Evolutionary conservation across 2,888 invertebrate species (phyloP), one percentile per base, ranked within the genome.

Genomic region (Cantharis flavilabris): DNA sequence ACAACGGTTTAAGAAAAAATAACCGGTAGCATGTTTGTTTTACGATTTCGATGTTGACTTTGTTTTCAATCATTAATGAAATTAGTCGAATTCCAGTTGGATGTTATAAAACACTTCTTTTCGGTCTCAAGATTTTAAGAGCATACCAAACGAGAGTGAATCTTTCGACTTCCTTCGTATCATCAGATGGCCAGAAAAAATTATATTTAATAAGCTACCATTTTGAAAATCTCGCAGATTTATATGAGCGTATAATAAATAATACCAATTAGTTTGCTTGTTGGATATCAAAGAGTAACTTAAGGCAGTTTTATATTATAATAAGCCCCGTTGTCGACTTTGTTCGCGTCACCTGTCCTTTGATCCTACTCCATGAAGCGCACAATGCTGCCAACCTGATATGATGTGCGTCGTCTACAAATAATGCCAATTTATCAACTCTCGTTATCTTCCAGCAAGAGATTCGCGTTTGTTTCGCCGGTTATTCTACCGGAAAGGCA

Each of bases 381-480:
- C 86, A 84, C 80, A 81, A 84, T 82, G 81, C 81, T 82, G 82
- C 82, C 83, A 80, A 84, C 81, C 82, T 82, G 81, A 30, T 30
- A 65, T 71, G 75, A 73, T 72, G 72, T 75, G 75, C 77, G 75
- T 83, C 85, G 82, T 82, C 84, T 83, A 83, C 84, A 86, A 87
- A 82, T 86, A 86, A 86, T 85, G 85, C 85, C 86, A 87, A 86
- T 86, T 87, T 86, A 86, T 84, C 84, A 84, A 83, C 84, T 85
- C 79, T 79, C 79, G 76, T 79, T 76, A 76, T 79, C 72, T 79
- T 62, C 69, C 23, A 65, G 71, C 70, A 23, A 69, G 72, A 69
- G 73, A 72, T 79, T 73, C 30, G 18, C 72, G 72, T 79, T 79
- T 79, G 71, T 75, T 75, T 71, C 73, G 70, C 71, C 75, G 75